These are phyloP conservation scores for Himalopsyche tibetana DNA, from an alignment of 2,888 invertebrate genomes.

Conservation along the genomic window DNA sequence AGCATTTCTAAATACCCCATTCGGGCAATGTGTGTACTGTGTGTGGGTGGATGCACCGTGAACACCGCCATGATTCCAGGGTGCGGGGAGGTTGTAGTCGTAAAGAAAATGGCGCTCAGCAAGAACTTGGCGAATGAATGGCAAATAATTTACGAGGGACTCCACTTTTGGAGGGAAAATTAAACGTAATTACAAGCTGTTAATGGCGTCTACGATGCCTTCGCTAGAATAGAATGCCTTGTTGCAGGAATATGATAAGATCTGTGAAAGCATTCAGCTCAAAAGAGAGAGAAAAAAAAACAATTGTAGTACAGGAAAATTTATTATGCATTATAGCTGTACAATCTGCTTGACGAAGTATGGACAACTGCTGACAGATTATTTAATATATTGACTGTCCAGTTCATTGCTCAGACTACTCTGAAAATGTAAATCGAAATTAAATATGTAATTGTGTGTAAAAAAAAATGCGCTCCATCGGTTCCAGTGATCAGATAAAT, in stretches of 20 bases:
- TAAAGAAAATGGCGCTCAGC: slow-evolving; percentile 37
- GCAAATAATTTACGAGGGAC: slow-evolving; percentile 42
- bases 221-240: slow-evolving; percentile 11
- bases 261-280: background rate
- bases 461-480: no score
- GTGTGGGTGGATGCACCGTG: slow-evolving; percentile 26
- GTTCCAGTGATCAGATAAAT: no score
- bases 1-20: background rate
- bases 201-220: slow-evolving; percentile 25
- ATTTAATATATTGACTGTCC: no score
- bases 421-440: no score
- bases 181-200: slow-evolving; percentile 43
- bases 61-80: slow-evolving; percentile 5
- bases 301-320: no score
- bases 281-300: no score
- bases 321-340: no score
- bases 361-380: no score
- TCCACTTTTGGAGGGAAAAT: slow-evolving; percentile 39
- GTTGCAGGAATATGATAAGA: slow-evolving; percentile 15
- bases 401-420: no score
- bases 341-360: no score
- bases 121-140: slow-evolving; percentile 42
- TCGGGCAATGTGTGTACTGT: slow-evolving; percentile 4
- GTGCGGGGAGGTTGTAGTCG: slow-evolving; percentile 27
- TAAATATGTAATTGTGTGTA: no score